Percentiles rank a stretch among this genome's conserved stretches.
Conservation (phyloP, 2,797 vertebrate species). For the Lycodopsis pacificus region DNA sequence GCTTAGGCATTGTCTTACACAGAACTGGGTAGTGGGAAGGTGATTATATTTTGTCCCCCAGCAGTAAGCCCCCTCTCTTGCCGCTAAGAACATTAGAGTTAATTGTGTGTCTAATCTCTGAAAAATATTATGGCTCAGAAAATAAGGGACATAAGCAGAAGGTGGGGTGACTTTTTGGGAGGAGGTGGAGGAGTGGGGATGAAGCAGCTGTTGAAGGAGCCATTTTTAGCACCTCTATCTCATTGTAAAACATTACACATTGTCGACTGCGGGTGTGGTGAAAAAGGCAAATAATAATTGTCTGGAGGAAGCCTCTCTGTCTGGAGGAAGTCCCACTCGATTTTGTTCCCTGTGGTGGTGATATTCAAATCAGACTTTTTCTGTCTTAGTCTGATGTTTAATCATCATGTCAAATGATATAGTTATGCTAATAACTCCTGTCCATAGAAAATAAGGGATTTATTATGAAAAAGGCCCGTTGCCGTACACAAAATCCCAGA, state of each 20-base stretch:
- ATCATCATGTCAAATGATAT: constrained; percentile 67
- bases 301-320: constrained; percentile 39
- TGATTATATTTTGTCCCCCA: constrained; percentile 64
- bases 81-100: constrained; percentile 66
- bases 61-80: constrained; percentile 48
- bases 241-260: constrained; percentile 78
- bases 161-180: constrained; percentile 60
- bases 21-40: constrained; percentile 52
- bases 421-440: constrained; percentile 62
- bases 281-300: constrained; percentile 56
- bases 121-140: constrained; percentile 71
- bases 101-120: constrained; percentile 76
- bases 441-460: constrained; percentile 47
- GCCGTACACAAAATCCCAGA: constrained; percentile 34
- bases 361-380: constrained; percentile 57
- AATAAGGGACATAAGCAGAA: constrained; percentile 58
- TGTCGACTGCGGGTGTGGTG: constrained; percentile 48
- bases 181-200: constrained; percentile 16
- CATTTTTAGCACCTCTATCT: constrained; percentile 77
- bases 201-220: constrained; percentile 78
- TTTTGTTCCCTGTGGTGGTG: constrained; percentile 31
- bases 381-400: constrained; percentile 54
- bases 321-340: constrained; percentile 29
- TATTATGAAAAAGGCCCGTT: constrained; percentile 39
- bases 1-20: constrained; percentile 58